Evolutionary conservation across 2,797 vertebrate species (phyloP), one percentile per base, ranked within the genome.

Genomic region (Moxostoma hubbsi): DNA sequence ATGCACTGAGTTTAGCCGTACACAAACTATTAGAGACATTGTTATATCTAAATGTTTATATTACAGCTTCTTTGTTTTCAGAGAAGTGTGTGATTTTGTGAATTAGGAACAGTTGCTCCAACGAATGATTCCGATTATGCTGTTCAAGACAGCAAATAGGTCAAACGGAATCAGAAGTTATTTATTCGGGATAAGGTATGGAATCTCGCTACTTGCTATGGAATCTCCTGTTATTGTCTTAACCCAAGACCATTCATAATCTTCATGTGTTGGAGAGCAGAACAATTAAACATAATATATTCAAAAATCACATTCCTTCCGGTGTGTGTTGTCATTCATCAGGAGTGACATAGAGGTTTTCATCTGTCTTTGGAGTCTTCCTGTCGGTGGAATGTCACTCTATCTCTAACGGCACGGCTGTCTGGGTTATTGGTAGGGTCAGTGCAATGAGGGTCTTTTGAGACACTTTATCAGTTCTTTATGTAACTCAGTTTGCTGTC

Each of bases 151-250:
- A 69, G 65, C 13, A 7, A 36, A 36, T 36, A 2, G 36, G 36
- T 5, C 36, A 36, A 5, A 36, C 4, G 8, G 12, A 43, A 53
- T 63, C 72, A 59, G 10, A 50, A 72, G n/a, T 54, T 46, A 9
- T 59, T 68, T 68, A 61, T 53, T 77, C 6, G n/a, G 54, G 65
- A 68, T 79, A 57, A 55, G 4, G 18, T 24, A 24, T 24, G 24
- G 24, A 2, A 24, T 24, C 24, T 62, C 46, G 16, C 3, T 5
- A 16, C 45, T 12, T 45, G 13, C 64, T 66, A 36, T 53, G 24
- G 66, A 70, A 47, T 54, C 58, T 15, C 64, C 43, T 64, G 68
- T 18, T 47, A 47, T 36, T 63, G 16, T 69, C 58, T 70, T 47
- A 78, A 78, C 46, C 47, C 49, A 47, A 55, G 58, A 46, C 3